Base-by-base conservation (phyloP, 2,113 vertebrate species). In the Orcinus orca region DNA sequence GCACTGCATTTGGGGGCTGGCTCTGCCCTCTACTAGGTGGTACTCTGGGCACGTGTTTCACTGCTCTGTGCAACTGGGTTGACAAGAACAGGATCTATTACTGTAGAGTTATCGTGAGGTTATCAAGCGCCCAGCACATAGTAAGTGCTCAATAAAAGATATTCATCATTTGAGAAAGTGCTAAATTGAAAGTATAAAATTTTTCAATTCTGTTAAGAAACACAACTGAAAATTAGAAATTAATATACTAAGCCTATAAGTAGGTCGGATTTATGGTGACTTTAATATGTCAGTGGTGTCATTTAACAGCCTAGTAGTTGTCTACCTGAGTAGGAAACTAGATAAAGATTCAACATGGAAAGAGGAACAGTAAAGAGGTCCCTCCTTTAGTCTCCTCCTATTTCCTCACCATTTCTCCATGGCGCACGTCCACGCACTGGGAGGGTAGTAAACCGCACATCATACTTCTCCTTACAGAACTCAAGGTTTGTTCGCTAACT, bases 11-110 rank as follows among this genome's bases (percentile, higher is more conserved):
- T 10, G 63, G 44, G 3, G 26, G 70, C 83, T 1, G 3, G 58
- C 36, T 47, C 44, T 23, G 41, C 23, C n/a, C 62, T 58, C 31
- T 12, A 1, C 53, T 0, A 1, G 38, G 44, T 2, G 6, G 53
- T 0, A 53, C 33, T 62, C n/a, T 0, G n/a, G 71, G 50, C 50
- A 6, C 1, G 3, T 15, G 1, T 3, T 4, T 3, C 21, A 3
- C 33, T 47, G 81, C 44, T 79, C 33, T 3, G 0, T 23, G 85
- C 31, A 6, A 1, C 1, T 26, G 14, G 31, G 33, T 0, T 44
- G 67, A 44, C 23, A 21, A 14, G 5, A 47, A 73, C 0, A 23
- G 36, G 38, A 44, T 41, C 55, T 53, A 3, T 15, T 38, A 67
- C 1, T 29, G 31, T 10, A 31, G 5, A 36, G 47, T n/a, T 17